Evolutionary conservation across 2,797 vertebrate species (phyloP), one percentile per base, ranked within the genome.

Genomic region (Sebastes ruberrimus): DNA sequence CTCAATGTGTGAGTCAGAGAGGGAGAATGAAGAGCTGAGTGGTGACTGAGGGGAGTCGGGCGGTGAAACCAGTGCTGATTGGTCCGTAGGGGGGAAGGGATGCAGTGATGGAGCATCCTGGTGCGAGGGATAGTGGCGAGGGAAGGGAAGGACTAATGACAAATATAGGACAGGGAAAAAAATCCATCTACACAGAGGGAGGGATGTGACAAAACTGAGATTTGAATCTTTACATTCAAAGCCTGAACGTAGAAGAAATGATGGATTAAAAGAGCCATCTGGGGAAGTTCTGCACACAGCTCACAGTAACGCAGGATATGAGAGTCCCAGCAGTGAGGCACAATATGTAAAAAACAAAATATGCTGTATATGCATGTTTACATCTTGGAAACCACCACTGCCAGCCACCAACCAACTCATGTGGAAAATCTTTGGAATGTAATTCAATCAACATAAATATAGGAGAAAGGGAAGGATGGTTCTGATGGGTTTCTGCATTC

Each of bases 51-150:
- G 79, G 53, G 67, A 84, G 78, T 82, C 46, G 60, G 66, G 71
- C 55, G n/a, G 78, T 76, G 81, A 78, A 89, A 86, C 82, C 72
- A 65, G 73, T 68, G 67, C 86, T 93, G 86, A 94, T 93, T 94
- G 90, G 88, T 84, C 83, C 35, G 2, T 73, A 27, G 67, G 80
- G 80, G 69, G 75, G 66, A 71, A 11, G 23, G 71, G 75, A 72
- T 77, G 78, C 67, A 75, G 57, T 71, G 81, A 88, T 76, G 23
- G 62, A 62, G 82, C 53, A 71, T 66, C 42, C 52, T 56, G 49
- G 42, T 57, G 76, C 74, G 66, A 83, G 64, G 30, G 71, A 78
- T 62, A 25, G 64, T 49, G 33, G 53, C 61, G 16, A 61, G 30
- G 35, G 68, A 38, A 63, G 27, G 16, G 42, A 72, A 38, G 28